A percentile compares a stretch with the other conserved stretches of the same genome.
Evolutionary conservation across 2,797 vertebrate genomes (phyloP).

Genomic region (Thripadectes ignobilis): DNA sequence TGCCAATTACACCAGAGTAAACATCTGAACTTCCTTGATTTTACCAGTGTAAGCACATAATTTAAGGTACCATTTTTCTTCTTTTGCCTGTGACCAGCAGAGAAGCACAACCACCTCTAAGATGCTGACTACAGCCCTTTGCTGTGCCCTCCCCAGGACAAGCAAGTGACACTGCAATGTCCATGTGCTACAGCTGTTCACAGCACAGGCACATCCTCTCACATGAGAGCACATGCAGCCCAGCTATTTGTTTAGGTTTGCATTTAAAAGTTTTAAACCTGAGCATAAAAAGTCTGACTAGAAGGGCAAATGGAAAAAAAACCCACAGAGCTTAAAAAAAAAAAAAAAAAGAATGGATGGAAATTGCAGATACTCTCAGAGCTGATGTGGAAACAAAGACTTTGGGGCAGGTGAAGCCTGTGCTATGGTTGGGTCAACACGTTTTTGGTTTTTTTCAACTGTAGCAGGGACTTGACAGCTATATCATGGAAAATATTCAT

Average conservation of each 20-base stretch:
- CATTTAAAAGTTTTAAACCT: not conserved
- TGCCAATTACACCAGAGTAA: not conserved
- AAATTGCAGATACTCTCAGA: not conserved
- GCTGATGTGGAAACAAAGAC: not conserved
- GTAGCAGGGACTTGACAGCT: not conserved
- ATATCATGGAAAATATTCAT: not conserved
- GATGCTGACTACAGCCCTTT: not conserved
- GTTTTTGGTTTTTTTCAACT: not conserved
- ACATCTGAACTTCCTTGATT: not conserved
- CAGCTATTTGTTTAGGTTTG: not conserved
- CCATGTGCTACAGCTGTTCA: rapidly evolving
- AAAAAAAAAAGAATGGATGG: not conserved
- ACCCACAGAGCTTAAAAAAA: not conserved
- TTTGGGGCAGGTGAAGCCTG: not conserved
- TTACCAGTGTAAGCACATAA: not conserved
- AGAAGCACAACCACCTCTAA: not conserved
- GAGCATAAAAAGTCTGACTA: not conserved
- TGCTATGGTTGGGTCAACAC: not conserved
- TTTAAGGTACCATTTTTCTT: not conserved
- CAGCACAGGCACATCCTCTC: not conserved
- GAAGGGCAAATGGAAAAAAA: not conserved
- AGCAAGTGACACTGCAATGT: not conserved
- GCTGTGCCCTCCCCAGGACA: not conserved
- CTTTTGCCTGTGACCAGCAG: not conserved
- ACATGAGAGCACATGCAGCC: not conserved